phyloP scores from a whole-genome alignment of 1,140 invertebrate species.

The Drosophila prosaltans region DNA sequence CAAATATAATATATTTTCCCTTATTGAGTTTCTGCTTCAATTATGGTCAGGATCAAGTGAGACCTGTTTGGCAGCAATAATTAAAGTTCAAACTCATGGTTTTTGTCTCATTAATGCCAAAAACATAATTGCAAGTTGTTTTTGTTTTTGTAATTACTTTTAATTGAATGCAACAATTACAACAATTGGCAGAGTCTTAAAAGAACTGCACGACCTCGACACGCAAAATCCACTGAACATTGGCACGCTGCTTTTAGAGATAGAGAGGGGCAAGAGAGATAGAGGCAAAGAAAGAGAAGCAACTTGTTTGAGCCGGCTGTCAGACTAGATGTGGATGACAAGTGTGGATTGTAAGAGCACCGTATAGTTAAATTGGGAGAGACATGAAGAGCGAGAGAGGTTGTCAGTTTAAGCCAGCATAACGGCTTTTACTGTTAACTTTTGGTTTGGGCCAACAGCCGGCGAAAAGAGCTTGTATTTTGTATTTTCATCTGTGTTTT shows the following conservation, averaged over 20 bases:
- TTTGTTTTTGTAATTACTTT: conserved; percentile 66
- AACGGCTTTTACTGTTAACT: conserved; percentile 77
- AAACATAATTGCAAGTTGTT: conserved; percentile 54
- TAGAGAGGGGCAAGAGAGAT: neutral
- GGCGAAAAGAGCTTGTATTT: conserved; percentile 39
- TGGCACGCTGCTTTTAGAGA: conserved; percentile 35
- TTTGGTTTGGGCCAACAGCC: conserved; percentile 27
- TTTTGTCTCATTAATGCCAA: conserved; percentile 42
- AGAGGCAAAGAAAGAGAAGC: neutral
- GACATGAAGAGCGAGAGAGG: conserved; percentile 20
- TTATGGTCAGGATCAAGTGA: conserved; percentile 34
- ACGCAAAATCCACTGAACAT: conserved; percentile 66
- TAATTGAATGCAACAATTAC: conserved; percentile 70
- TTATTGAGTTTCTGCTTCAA: conserved; percentile 7
- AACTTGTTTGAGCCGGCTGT: conserved; percentile 35
- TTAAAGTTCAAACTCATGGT: conserved; percentile 77
- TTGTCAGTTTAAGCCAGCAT: conserved; percentile 28
- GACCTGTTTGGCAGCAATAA: conserved; percentile 56
- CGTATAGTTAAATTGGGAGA: conserved; percentile 25
- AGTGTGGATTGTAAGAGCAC: conserved; percentile 10
- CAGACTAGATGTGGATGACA: conserved; percentile 20
- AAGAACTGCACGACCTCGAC: conserved; percentile 73
- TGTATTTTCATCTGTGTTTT: conserved; percentile 62
- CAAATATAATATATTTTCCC: neutral
- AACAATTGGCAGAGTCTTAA: conserved; percentile 47